Conservation (phyloP, 64 coral and sea anemone genomes). For the Catalaphyllia jardinei region DNA sequence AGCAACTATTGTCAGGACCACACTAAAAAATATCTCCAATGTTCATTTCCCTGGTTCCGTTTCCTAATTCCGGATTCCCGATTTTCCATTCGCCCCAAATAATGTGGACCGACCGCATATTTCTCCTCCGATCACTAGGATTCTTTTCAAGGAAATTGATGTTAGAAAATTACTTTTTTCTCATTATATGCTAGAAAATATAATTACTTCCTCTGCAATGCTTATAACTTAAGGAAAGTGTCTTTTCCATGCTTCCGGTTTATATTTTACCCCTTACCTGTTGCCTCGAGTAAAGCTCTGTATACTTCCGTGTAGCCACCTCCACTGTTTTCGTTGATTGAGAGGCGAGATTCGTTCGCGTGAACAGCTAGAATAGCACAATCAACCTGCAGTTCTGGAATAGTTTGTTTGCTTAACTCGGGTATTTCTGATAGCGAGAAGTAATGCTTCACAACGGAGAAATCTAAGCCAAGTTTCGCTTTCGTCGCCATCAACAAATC, state of each 20-base stretch:
- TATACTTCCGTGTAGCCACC: slow-evolving; percentile 78
- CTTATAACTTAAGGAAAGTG: no score
- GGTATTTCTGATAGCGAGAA: slow-evolving; percentile 64
- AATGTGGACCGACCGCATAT: no score
- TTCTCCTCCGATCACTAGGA: no score
- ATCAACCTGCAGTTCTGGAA: neutral
- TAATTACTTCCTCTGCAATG: neutral
- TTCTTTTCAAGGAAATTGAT: no score
- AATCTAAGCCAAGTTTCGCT: neutral
- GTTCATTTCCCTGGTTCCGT: no score
- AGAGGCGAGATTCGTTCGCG: slow-evolving; percentile 71
- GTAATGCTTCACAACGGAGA: slow-evolving; percentile 29
- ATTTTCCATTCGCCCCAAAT: no score
- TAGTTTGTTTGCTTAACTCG: slow-evolving; percentile 1
- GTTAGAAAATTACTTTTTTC: no score
- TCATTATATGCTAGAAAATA: no score
- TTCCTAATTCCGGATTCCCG: no score
- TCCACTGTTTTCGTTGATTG: slow-evolving; percentile 67
- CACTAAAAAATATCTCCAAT: no score
- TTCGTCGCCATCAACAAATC: neutral
- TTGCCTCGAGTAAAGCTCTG: slow-evolving; percentile 49
- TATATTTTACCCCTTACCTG: slow-evolving; percentile 39
- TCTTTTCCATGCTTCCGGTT: neutral
- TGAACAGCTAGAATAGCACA: slow-evolving; percentile 81
- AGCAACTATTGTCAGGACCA: no score